phyloP scores from a whole-genome alignment of 2,888 invertebrate genomes.

The Thera obeliscata region DNA sequence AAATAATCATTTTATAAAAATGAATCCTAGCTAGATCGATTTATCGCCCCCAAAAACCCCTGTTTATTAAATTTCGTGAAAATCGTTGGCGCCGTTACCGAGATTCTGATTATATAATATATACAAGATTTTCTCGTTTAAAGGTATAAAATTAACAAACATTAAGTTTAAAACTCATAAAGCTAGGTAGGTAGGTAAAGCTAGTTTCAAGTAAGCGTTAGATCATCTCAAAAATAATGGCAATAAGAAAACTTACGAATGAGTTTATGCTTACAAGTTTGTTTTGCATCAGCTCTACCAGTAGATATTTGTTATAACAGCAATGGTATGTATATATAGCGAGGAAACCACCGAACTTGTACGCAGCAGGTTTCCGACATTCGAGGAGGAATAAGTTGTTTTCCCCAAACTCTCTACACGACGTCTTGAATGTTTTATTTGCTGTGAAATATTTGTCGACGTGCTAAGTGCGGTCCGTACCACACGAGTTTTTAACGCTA shows the following conservation, averaged over 20 bases:
- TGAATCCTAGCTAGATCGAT: too few species aligned
- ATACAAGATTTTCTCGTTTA: too few species aligned
- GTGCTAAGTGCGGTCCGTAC: constrained; percentile 9
- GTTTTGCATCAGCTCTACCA: neutral
- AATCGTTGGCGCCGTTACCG: too few species aligned
- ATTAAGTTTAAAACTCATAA: too few species aligned
- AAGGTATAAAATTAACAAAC: too few species aligned
- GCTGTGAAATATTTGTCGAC: constrained; percentile 27
- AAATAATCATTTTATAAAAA: too few species aligned
- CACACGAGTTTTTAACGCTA: neutral
- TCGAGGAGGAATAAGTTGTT: constrained; percentile 16
- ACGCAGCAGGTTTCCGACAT: constrained; percentile 20
- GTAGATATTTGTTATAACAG: constrained; percentile 6
- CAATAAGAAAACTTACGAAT: neutral
- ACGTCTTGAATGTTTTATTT: constrained; percentile 22
- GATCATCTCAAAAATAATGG: neutral
- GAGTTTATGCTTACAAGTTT: neutral
- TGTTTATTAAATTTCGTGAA: too few species aligned
- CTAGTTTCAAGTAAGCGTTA: neutral
- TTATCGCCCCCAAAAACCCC: too few species aligned
- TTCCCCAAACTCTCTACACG: constrained; percentile 5
- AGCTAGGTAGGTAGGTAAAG: too few species aligned
- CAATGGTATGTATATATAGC: constrained; percentile 5
- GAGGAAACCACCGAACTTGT: constrained; percentile 6
- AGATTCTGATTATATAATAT: too few species aligned